Evolutionary conservation across 2,888 invertebrate species (phyloP), one percentile per base, ranked within the genome.

Genomic region (Aspidapion aeneum): DNA sequence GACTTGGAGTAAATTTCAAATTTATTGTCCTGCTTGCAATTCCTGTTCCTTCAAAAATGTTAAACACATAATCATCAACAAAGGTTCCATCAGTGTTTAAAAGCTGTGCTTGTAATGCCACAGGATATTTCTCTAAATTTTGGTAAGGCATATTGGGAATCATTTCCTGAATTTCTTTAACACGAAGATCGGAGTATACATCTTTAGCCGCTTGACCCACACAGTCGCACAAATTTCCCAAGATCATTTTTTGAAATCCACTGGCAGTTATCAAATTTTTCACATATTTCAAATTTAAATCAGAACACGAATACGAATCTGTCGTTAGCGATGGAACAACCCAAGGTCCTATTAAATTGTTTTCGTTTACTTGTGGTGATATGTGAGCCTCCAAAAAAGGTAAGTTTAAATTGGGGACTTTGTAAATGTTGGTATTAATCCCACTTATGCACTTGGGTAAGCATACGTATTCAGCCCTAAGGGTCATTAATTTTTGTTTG

Each of bases 361-460:
- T 63, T 0, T 96, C 96, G 81, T 94, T 93, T 83, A 96, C 89
- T 73, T 91, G 86, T 0, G 97, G 98, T n/a, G 97, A 98, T 74
- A 91, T 91, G 81, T 98, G 98, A 1, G 97, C 95, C 3, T 98
- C 98, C 51, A 98, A 83, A 80, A 98, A 98, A 59, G 98, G 98
- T 1, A 96, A 90, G 82, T 96, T 93, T 1, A 96, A 90, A 82
- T 98, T 93, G n/a, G 98, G 98, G 17, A 97, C 95, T 17, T 97
- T 97, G 79, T 98, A 98, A 74, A 98, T 94, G 76, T 98, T 98
- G 16, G 94, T 90, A 66, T 86, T 87, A 20, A 94, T 87, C 72
- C 95, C 81, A 71, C 85, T 84, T 75, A 93, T 94, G 61, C 87
- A 85, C 51, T 88, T 87, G 57, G 86, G 86, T 61, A 98, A 79